Base-by-base conservation (phyloP, 2,113 vertebrate species). In the Pelecanoides urinatrix region DNA sequence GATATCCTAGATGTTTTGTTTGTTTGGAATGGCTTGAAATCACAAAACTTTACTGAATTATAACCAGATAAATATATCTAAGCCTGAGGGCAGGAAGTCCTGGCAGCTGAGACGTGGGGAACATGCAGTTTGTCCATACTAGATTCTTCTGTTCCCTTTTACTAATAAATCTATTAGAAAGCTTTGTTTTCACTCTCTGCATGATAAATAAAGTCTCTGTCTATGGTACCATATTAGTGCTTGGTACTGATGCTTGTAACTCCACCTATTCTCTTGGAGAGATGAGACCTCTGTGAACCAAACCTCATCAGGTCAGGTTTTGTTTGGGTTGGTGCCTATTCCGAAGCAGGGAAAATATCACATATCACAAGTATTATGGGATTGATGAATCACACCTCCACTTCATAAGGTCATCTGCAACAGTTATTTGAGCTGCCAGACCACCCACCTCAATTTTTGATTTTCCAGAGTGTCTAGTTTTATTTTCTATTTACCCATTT, bases 181-280 rank as follows among this genome's bases (percentile, higher is more conserved):
- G 88, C 96, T 96, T 96, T 97, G 96, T 96, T 96, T 97, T 94
- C 88, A 88, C 86, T 96, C 90, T 76, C 92, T 44, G 55, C 72
- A 83, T 94, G 94, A 97, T 77, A 96, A 96, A 96, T 94, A 96
- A 96, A 96, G 90, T 84, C 67, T 89, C 81, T 86, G 86, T 86
- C 92, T 94, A 7, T 59, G 71, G 74, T 94, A 61, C 87, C 75
- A 8, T 83, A 55, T 93, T 74, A 90, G 63, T 25, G 42, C 25
- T 62, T 77, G 86, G 78, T 94, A 59, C 50, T 83, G 81, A 30
- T n/a, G 78, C 67, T 92, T 92, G 53, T 84, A 93, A 80, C 86
- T 90, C 75, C 90, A 74, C 85, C 79, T 77, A 73, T 90, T 94
- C 86, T 96, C 86, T 88, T 36, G 88, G 75, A 93, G 90, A 88